phyloP scores from a whole-genome alignment of 2,113 vertebrate genomes.

The Macrotis lagotis region DNA sequence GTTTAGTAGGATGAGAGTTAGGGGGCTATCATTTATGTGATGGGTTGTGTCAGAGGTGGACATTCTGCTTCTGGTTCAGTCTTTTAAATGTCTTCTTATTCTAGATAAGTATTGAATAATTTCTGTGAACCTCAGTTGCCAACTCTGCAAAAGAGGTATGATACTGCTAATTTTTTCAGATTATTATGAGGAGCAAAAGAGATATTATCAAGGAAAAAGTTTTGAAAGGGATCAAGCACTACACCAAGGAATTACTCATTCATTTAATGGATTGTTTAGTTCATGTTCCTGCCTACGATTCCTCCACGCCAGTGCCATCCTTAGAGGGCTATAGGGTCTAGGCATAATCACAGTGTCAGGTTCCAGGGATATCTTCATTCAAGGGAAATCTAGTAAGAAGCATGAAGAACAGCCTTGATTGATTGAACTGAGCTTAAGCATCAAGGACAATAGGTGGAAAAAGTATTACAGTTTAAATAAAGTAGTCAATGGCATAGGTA shows the following conservation, averaged over 20 bases:
- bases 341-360: background rate
- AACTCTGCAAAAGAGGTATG: background rate
- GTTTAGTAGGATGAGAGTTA: background rate
- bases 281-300: constrained; percentile 36
- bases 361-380: constrained; percentile 8
- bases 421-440: background rate
- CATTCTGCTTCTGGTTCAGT: background rate
- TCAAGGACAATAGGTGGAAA: background rate
- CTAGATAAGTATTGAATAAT: background rate
- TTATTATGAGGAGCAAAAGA: background rate
- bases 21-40: background rate
- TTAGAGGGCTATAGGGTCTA: background rate
- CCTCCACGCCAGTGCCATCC: constrained; percentile 8
- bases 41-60: background rate
- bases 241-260: constrained; percentile 12
- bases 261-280: background rate
- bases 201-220: background rate
- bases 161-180: background rate
- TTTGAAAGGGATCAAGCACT: background rate
- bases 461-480: background rate
- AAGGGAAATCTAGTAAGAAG: constrained; percentile 8
- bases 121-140: background rate
- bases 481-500: background rate
- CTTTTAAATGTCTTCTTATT: background rate
- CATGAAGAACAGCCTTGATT: background rate